Conservation (phyloP, 2,888 invertebrate species). For the Polyommatus iphigenia region DNA sequence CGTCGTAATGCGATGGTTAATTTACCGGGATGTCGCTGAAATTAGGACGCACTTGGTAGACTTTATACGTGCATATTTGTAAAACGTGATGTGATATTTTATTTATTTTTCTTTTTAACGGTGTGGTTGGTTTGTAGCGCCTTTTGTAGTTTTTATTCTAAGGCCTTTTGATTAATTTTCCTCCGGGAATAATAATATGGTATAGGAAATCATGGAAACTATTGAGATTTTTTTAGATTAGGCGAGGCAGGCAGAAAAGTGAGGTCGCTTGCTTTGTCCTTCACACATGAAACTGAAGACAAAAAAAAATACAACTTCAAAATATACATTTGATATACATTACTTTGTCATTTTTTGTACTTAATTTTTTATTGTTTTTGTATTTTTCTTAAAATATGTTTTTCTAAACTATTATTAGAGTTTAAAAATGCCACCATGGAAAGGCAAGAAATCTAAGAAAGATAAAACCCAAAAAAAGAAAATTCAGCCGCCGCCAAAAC, state of each 20-base stretch:
- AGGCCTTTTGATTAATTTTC: no score
- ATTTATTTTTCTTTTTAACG: no score
- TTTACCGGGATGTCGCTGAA: constrained; percentile 32
- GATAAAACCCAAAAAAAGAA: constrained; percentile 42
- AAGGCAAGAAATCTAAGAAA: constrained; percentile 42
- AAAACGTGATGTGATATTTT: no score
- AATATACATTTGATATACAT: not conserved
- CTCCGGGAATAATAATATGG: no score
- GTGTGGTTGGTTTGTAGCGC: no score
- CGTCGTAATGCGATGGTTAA: constrained; percentile 38
- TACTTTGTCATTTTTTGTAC: not conserved
- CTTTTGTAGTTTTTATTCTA: no score
- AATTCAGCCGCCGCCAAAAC: constrained; percentile 57
- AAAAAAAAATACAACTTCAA: not conserved
- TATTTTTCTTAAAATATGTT: not conserved
- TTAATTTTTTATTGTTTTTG: not conserved
- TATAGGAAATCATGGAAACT: no score
- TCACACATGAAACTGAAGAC: no score
- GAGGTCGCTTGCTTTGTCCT: no score
- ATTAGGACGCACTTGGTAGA: constrained; percentile 10
- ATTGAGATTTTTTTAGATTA: no score
- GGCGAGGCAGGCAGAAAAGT: no score
- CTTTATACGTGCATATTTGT: not conserved
- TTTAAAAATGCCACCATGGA: constrained; percentile 56
- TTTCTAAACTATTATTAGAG: no score